phyloP scores from a whole-genome alignment of 2,797 vertebrate genomes.

The Onychomys leucogaster region DNA sequence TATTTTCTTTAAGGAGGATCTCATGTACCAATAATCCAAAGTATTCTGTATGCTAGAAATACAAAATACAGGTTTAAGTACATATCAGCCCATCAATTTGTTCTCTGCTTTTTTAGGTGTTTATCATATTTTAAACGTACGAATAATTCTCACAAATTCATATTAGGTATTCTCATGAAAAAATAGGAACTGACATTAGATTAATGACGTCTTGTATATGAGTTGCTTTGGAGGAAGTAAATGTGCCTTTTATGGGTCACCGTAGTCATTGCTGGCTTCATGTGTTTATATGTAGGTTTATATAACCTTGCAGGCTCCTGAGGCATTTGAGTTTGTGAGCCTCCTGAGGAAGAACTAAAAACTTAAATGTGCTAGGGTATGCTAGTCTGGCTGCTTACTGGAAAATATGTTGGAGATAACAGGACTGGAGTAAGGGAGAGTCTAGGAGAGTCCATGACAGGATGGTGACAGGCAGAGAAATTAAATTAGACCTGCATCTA shows the following conservation, averaged over 20 bases:
- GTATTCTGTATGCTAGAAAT: not conserved
- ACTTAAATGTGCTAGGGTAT: not conserved
- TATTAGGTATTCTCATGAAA: constrained; percentile 1
- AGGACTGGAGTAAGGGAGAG: not conserved
- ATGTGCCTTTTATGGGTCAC: not conserved
- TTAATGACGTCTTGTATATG: not conserved
- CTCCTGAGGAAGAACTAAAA: not conserved
- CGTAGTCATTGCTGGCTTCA: not conserved
- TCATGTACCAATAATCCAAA: not conserved
- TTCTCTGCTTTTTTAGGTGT: not conserved
- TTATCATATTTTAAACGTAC: not conserved
- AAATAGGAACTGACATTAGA: not conserved
- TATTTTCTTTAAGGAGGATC: not conserved
- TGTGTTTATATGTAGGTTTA: not conserved
- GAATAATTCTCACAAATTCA: not conserved
- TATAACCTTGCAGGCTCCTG: not conserved
- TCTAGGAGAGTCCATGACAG: not conserved
- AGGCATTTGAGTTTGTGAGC: not conserved
- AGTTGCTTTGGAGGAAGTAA: constrained; percentile 30
- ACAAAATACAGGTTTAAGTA: fast-evolving
- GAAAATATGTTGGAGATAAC: not conserved
- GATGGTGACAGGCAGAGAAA: not conserved
- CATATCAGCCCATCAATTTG: not conserved
- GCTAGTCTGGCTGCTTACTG: not conserved
- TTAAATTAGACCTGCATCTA: not conserved